Conservation (phyloP, 2,888 invertebrate species). For the Seira ritae region DNA sequence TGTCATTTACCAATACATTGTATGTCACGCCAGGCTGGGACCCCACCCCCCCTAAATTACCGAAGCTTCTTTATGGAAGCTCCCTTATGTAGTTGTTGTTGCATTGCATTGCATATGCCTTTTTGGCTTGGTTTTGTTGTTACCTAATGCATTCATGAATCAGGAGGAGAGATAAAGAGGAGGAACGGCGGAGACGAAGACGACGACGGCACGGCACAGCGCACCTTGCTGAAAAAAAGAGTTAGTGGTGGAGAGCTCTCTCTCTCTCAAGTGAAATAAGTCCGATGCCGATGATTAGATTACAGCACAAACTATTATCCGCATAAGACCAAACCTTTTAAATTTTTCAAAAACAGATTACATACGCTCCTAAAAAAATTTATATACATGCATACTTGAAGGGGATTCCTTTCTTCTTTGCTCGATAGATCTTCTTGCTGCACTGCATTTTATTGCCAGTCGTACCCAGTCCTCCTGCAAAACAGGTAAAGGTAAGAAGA, state of each 20-base stretch:
- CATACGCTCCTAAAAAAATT: constrained; percentile 19
- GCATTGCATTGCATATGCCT: constrained; percentile 24
- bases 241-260: constrained; percentile 33
- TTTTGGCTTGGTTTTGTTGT: constrained; percentile 27
- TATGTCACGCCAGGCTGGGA: no score
- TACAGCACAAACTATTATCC: constrained; percentile 56
- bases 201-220: constrained; percentile 63
- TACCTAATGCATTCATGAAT: constrained; percentile 21
- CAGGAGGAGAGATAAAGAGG: constrained; percentile 17
- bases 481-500: no score
- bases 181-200: constrained; percentile 45
- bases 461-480: neutral
- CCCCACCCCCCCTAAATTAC: no score
- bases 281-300: constrained; percentile 66
- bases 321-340: constrained; percentile 42
- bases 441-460: neutral
- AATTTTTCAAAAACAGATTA: constrained; percentile 42
- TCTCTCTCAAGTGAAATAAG: constrained; percentile 64
- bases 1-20: no score
- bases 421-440: no score
- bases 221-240: constrained; percentile 44
- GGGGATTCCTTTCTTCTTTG: no score
- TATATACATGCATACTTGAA: constrained; percentile 1
- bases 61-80: no score
- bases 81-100: constrained; percentile 25